These are phyloP conservation scores for Todiramphus chloris DNA, from an alignment of 2,113 vertebrate genomes.

Conservation along the genomic window DNA sequence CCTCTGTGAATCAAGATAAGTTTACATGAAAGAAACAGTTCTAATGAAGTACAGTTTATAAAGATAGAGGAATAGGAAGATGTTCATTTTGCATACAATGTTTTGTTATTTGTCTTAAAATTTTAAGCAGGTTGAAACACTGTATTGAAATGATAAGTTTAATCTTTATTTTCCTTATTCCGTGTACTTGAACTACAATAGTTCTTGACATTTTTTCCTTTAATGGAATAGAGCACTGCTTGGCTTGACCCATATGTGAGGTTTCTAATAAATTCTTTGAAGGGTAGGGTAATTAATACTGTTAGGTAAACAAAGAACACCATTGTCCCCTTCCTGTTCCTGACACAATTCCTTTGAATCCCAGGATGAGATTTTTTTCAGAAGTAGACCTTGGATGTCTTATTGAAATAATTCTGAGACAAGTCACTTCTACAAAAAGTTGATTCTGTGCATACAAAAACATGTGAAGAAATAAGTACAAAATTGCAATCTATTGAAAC, in stretches of 20 bases:
- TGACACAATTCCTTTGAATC: not conserved
- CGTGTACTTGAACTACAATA: not conserved
- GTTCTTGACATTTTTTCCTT: not conserved
- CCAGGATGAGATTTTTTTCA: not conserved
- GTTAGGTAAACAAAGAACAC: not conserved
- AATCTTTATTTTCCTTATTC: not conserved
- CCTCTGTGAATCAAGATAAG: not conserved
- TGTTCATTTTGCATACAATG: not conserved
- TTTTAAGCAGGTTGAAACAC: not conserved
- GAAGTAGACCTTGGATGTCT: not conserved
- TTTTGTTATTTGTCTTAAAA: not conserved
- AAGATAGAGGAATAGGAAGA: not conserved
- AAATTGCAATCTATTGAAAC: not conserved
- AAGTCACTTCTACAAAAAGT: not conserved
- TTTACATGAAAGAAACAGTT: not conserved
- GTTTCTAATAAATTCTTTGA: not conserved
- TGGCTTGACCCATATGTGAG: not conserved
- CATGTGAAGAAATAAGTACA: not conserved
- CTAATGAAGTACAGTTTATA: not conserved
- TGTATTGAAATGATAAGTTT: not conserved
- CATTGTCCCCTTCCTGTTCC: accelerated
- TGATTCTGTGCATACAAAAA: not conserved
- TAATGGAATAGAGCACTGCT: not conserved
- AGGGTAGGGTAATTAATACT: not conserved
- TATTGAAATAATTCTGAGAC: not conserved